Evolutionary conservation across 2,113 vertebrate genomes (phyloP), one percentile per base, ranked within the genome.

Genomic region (Rhinogobius similis): DNA sequence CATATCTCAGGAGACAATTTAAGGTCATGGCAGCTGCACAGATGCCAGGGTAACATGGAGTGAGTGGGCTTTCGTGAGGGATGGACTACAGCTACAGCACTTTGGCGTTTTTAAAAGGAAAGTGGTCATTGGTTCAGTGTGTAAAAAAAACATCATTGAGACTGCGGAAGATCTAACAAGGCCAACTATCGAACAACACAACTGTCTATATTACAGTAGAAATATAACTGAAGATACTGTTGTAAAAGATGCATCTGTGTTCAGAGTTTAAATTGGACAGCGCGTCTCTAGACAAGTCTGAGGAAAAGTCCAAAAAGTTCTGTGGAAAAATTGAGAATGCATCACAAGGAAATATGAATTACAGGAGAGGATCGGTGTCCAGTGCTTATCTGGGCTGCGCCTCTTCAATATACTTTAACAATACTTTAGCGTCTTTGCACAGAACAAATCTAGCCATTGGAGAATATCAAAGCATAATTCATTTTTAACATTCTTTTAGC

Each of bases 1-100:
- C 67, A 77, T 86, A 77, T 70, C 74, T 84, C 82, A 83, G 52
- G 61, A 76, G 77, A 76, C 39, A 61, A 70, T 53, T 39, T 71
- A 81, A 86, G 83, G 76, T 86, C 81, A 86, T 12, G 59, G 76
- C 58, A 70, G 52, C 13, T 73, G 66, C 39, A 63, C 13, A 20
- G 64, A 23, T 59, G 69, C 43, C 24, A 65, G 6, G 12, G 73
- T 48, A 67, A 68, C 62, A 48, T 12, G 16, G 68, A 52, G 13
- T 41, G 10, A 39, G 23, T 50, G 10, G 20, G 32, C 13, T 43
- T 50, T 4, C 38, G 16, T 12, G 6, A 11, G 8, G 5, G 23
- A 73, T 55, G 11, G 39, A 76, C 36, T 32, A 66, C n/a, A n/a
- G n/a, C n/a, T n/a, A n/a, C 52, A 58, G 27, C 38, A 56, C 20